Base-by-base conservation (phyloP, 2,888 invertebrate species). In the Suillia variegata region DNA sequence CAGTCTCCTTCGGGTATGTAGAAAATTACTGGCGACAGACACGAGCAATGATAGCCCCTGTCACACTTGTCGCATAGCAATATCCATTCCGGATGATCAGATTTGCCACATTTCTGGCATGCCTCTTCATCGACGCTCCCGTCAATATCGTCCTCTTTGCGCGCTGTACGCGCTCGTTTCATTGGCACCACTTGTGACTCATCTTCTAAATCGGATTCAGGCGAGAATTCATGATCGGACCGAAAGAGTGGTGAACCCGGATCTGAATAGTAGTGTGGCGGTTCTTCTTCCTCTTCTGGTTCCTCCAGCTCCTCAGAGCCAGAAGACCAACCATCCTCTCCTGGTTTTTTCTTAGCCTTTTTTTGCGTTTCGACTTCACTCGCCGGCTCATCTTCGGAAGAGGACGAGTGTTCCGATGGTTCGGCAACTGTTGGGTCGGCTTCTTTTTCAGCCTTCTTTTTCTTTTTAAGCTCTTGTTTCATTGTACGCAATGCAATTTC, bases 1-100 rank as follows among this genome's bases (percentile, higher is more conserved):
- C 98, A 99, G 81, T 97, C 94, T 0, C 98, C 98, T 78, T 96
- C 96, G 0, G 98, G 99, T 71, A 99, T 93, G 26, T 94, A 88
- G 83, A 97, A 89, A 45, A 99, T 86, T 60, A 96, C 89, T 0
- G 98, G 98, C 63, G 93, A 88, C 38, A 98, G 86, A 77, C 98
- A 99, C 47, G 94, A 93, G 62, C 96, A 97, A 84, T 99, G 98
- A 89, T 95, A 98, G n/a, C 98, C 98, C 63, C 87, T 88, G 82
- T 99, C 97, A 81, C 98, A 99, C 66, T 87, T 87, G 84, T 99
- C 98, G 79, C 98, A 99, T 42, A 99, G 84, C 56, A 99, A 84
- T 73, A 99, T 96, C 96, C 96, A 96, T 82, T 98, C 97, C 0
- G 98, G 97, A 81, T 97, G 95, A 80, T 96, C 94, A 0, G 89